These are phyloP conservation scores for Drosophila bocki DNA, from an alignment of 1,140 invertebrate genomes.

Conservation along the genomic window DNA sequence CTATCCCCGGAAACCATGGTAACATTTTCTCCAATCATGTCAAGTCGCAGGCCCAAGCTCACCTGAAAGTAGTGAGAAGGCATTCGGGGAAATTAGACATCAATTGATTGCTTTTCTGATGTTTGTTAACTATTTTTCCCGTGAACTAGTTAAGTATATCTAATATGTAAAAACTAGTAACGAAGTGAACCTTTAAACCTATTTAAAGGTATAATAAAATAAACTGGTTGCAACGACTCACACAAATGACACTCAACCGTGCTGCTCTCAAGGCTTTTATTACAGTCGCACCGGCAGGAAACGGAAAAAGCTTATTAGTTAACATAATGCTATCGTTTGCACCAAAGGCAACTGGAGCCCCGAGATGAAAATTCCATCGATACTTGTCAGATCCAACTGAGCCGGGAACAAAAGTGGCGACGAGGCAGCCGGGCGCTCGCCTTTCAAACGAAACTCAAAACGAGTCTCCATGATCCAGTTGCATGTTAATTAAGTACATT, in stretches of 20 bases:
- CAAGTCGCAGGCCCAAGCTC: slow-evolving; percentile 5
- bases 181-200: not conserved
- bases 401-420: slow-evolving; percentile 36
- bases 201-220: not conserved
- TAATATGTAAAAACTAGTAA: not conserved
- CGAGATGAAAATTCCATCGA: slow-evolving; percentile 48
- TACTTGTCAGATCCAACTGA: slow-evolving; percentile 48
- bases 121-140: not conserved
- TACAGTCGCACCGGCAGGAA: slow-evolving; percentile 10
- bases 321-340: slow-evolving; percentile 33
- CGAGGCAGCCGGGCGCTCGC: slow-evolving; percentile 26
- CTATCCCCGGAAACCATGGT: slow-evolving; percentile 10
- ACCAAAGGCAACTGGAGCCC: slow-evolving; percentile 32
- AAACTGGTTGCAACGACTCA: not conserved
- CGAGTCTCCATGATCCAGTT: slow-evolving; percentile 57
- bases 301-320: slow-evolving; percentile 36
- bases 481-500: slow-evolving; percentile 62
- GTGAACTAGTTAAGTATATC: not conserved
- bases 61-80: not conserved
- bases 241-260: not conserved
- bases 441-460: slow-evolving; percentile 60
- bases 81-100: slow-evolving; percentile 2
- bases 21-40: slow-evolving; percentile 27
- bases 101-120: not conserved
- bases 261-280: not conserved